phyloP scores from a whole-genome alignment of 2,113 vertebrate genomes.

The Telmatochromis sp. region DNA sequence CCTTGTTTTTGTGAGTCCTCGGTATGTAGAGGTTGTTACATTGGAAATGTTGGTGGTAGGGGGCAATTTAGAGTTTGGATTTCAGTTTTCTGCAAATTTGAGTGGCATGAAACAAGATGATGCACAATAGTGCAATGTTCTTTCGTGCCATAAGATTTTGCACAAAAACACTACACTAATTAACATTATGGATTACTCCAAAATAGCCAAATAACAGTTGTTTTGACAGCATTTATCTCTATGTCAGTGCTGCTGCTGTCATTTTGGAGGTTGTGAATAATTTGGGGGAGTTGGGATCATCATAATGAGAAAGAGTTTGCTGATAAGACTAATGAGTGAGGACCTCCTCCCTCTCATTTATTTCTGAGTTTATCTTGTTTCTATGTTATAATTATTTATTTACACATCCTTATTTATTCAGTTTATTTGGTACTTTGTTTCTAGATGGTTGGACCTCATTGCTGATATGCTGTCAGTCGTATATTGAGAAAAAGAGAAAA shows the following conservation, averaged over 20 bases:
- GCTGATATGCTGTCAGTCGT: constrained; percentile 81
- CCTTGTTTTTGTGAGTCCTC: neutral
- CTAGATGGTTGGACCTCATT: constrained; percentile 77
- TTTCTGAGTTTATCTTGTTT: neutral
- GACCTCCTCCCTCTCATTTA: neutral
- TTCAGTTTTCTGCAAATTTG: neutral
- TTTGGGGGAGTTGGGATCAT: neutral
- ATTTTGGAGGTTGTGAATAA: neutral
- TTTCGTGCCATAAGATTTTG: neutral
- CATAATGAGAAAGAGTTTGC: neutral
- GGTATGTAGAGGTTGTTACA: neutral
- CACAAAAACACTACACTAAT: neutral
- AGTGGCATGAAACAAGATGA: neutral
- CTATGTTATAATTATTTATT: neutral
- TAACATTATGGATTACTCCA: neutral
- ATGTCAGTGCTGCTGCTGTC: neutral
- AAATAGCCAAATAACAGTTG: neutral
- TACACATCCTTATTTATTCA: neutral
- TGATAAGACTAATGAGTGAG: neutral
- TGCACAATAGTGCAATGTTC: neutral
- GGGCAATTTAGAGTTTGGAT: neutral
- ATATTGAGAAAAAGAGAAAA: constrained; percentile 85
- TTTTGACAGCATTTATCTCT: neutral
- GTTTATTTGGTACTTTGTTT: neutral
- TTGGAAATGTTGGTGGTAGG: neutral